Base-by-base conservation (phyloP, 2,888 invertebrate species). In the Fragum whitleyi region DNA sequence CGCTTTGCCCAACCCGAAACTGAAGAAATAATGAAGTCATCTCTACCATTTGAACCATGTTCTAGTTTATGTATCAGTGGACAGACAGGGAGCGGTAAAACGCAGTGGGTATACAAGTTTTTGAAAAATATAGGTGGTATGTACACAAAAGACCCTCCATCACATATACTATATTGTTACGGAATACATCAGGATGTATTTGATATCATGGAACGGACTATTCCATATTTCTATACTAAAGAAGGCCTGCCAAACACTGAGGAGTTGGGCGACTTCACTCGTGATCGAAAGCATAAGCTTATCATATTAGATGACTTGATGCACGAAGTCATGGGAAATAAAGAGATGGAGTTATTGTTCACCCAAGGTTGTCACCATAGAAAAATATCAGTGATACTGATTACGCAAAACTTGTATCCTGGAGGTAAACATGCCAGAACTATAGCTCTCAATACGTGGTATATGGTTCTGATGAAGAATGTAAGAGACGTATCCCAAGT, bases 221-320 rank as follows among this genome's bases (percentile, higher is more conserved):
- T 78, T n/a, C 36, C 78, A 7, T 23, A 74, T 36, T 73, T 78
- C 51, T n/a, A 11, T 3, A 61, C 47, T 36, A 72, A 61, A 72
- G n/a, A 47, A 29, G 72, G 73, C 9, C 51, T 78, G 7, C 78
- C 73, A 1, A 59, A 72, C 6, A n/a, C 51, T 1, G 78, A 73
- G 16, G 73, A 73, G 67, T 16, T 78, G 32, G 47, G 73, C 19
- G 59, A 68, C 5, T 78, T 68, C 39, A 72, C 77, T 2, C 70
- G 19, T 9, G 71, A 78, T 55, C 42, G 62, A 2, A 16, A 28
- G 9, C 72, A 76, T 21, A 74, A 69, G 29, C 71, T 80, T 9
- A 61, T 80, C 21, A 65, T 80, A 21, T 39, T 80, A 0, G 80
- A 76, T 47, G 80, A 80, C 70, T 26, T 80, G n/a, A 70, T 74